Evolutionary conservation across 2,888 invertebrate genomes (phyloP).

Genomic region (Rhorus exstirpatorius): DNA sequence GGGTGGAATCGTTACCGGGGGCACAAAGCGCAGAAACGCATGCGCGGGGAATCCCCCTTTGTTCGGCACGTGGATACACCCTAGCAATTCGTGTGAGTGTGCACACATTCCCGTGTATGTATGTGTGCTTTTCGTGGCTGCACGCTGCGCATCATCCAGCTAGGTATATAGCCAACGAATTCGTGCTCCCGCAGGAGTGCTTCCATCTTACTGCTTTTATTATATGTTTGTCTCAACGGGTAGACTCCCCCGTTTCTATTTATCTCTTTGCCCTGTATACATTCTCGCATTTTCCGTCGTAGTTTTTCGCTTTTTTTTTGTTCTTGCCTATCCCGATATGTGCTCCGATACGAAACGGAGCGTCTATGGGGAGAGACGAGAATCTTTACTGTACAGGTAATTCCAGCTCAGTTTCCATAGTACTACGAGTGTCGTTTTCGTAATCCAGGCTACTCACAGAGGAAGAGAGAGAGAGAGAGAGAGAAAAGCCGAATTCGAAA

Average conservation of each 20-base stretch:
- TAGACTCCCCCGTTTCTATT: slow-evolving; percentile 65
- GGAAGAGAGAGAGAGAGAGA: background rate
- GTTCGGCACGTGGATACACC: slow-evolving; percentile 76
- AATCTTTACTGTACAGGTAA: slow-evolving; percentile 52
- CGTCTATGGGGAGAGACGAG: slow-evolving; percentile 17
- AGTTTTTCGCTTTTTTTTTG: slow-evolving; percentile 20
- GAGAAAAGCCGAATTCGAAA: slow-evolving; percentile 11
- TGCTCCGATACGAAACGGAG: slow-evolving; percentile 33
- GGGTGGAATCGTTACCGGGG: slow-evolving; percentile 80
- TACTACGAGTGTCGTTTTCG: slow-evolving; percentile 8
- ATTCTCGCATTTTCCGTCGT: slow-evolving; percentile 20
- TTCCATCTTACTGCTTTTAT: slow-evolving; percentile 82
- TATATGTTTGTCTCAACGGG: slow-evolving; percentile 76
- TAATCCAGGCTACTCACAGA: slow-evolving; percentile 60
- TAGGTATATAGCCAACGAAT: slow-evolving; percentile 64
- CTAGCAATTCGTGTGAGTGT: slow-evolving; percentile 44
- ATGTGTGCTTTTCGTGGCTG: slow-evolving; percentile 42
- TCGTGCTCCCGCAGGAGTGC: slow-evolving; percentile 80
- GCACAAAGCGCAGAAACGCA: slow-evolving; percentile 78
- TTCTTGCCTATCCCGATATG: slow-evolving; percentile 9
- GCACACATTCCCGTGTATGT: slow-evolving; percentile 29
- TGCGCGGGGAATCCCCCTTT: slow-evolving; percentile 80
- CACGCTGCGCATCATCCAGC: slow-evolving; percentile 66
- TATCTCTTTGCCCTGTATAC: slow-evolving; percentile 46
- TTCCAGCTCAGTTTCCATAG: slow-evolving; percentile 3